Evolutionary conservation across 2,888 invertebrate genomes (phyloP).

Genomic region (Drosophila suboccidentalis): DNA sequence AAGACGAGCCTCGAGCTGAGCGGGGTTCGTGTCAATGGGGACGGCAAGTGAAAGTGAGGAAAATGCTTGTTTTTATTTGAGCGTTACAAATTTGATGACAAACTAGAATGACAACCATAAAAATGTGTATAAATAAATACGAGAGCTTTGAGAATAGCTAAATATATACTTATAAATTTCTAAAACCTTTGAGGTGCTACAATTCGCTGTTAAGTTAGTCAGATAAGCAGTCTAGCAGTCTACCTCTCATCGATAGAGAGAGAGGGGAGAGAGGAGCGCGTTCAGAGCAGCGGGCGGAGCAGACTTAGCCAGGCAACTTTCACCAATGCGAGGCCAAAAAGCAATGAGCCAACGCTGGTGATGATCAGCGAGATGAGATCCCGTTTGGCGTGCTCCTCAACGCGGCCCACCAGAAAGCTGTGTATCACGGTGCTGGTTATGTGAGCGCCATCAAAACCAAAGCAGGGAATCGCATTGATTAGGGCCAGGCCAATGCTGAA

Average conservation of each 20-base stretch:
- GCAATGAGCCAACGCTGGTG: slow-evolving; percentile 90
- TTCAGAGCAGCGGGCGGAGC: slow-evolving; percentile 70
- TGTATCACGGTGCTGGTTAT: slow-evolving; percentile 91
- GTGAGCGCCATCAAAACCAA: slow-evolving; percentile 96
- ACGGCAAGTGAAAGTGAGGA: slow-evolving; percentile 49
- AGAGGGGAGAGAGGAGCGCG: background rate
- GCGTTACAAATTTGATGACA: slow-evolving; percentile 54
- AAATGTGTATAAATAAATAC: slow-evolving; percentile 41
- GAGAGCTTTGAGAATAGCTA: slow-evolving; percentile 47
- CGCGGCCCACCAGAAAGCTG: slow-evolving; percentile 86
- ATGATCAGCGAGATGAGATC: slow-evolving; percentile 89
- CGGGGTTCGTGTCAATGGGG: slow-evolving; percentile 62
- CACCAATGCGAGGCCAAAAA: slow-evolving; percentile 89
- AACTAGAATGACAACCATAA: slow-evolving; percentile 36
- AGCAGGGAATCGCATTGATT: slow-evolving; percentile 96
- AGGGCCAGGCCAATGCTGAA: slow-evolving; percentile 96
- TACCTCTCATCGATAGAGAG: background rate
- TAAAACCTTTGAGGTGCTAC: slow-evolving; percentile 70
- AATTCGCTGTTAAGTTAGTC: slow-evolving; percentile 55
- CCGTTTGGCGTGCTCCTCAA: slow-evolving; percentile 87
- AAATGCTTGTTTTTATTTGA: slow-evolving; percentile 61
- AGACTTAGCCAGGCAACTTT: slow-evolving; percentile 86
- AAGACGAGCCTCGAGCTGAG: slow-evolving; percentile 88
- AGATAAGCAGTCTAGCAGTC: slow-evolving; percentile 63
- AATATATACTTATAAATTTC: slow-evolving; percentile 25